Base-by-base conservation (phyloP, 2,797 vertebrate genomes). In the Rhinatrema bivittatum region DNA sequence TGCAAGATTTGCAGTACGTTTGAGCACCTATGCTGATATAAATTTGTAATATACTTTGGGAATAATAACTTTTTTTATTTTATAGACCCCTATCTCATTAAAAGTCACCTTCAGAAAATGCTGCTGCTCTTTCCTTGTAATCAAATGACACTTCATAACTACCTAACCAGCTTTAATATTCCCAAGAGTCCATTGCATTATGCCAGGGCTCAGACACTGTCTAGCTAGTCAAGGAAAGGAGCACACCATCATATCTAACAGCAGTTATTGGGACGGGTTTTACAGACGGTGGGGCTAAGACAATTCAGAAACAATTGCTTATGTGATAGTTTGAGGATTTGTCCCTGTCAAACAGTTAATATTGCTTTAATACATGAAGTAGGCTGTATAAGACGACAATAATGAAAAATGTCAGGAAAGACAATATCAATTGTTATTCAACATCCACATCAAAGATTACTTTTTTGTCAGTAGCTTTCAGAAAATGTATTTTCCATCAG, bases 401-500 rank as follows among this genome's bases (percentile, higher is more conserved):
- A 93, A 94, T 94, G 91, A 94, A 94, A 94, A 96, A 94, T 91
- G 91, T 91, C 88, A 88, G 87, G 87, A 86, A 92, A 94, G 91
- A 96, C 91, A 91, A 91, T 93, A 94, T 94, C 91, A 92, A 91
- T 85, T 91, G 88, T 92, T 94, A 91, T 89, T 96, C 91, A 93
- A 93, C 91, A 93, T 93, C 89, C 90, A 88, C 89, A 85, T 91
- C 85, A 91, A 91, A 96, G 93, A 94, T 93, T 96, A 94, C 88
- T 85, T 86, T 85, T 86, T 87, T 86, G 84, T 87, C 82, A 79
- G 84, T 81, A 84, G 84, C 84, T 88, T 87, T 88, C 81, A 88
- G 84, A 84, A 87, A 87, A 84, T 84, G 78, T 86, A 85, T 87
- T 87, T 88, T 87, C 84, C 81, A 84, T 87, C 85, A 85, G 82